phyloP scores from a whole-genome alignment of 2,797 vertebrate genomes.

The Odontamblyopus lacepedii region DNA sequence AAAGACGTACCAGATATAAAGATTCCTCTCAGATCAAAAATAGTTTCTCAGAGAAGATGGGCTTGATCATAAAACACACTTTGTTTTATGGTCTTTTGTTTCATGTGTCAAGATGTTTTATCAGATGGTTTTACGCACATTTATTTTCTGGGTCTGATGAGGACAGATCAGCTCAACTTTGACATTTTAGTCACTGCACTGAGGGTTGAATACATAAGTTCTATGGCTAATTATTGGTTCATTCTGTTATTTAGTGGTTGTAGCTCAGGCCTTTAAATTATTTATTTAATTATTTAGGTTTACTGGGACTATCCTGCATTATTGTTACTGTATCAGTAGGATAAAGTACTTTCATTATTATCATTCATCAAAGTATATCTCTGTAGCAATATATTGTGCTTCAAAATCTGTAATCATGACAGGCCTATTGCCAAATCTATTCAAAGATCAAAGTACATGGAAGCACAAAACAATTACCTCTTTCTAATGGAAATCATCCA shows the following conservation, averaged over 20 bases:
- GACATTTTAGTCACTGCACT: not conserved
- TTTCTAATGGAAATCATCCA: not conserved
- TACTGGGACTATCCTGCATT: too few relatives aligned
- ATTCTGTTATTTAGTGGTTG: too few relatives aligned
- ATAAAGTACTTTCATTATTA: too few relatives aligned
- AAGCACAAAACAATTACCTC: not conserved
- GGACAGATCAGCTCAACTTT: not conserved
- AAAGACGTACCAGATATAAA: not conserved
- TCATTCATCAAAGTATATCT: too few relatives aligned
- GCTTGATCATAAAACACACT: not conserved
- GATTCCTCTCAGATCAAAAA: not conserved
- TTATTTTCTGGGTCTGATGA: not conserved
- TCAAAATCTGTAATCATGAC: too few relatives aligned
- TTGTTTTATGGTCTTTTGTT: conserved; percentile 1
- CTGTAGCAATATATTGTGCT: too few relatives aligned
- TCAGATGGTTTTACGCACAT: not conserved
- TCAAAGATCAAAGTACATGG: not conserved
- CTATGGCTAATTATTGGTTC: too few relatives aligned
- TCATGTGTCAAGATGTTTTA: not conserved
- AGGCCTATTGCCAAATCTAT: too few relatives aligned
- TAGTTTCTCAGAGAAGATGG: not conserved
- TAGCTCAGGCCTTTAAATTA: too few relatives aligned
- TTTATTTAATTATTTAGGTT: too few relatives aligned
- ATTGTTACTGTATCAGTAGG: too few relatives aligned
- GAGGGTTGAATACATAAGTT: too few relatives aligned